Evolutionary conservation across 64 coral and sea anemone species (phyloP), one percentile per base, ranked within the genome.

Genomic region (Pocillopora damicornis): DNA sequence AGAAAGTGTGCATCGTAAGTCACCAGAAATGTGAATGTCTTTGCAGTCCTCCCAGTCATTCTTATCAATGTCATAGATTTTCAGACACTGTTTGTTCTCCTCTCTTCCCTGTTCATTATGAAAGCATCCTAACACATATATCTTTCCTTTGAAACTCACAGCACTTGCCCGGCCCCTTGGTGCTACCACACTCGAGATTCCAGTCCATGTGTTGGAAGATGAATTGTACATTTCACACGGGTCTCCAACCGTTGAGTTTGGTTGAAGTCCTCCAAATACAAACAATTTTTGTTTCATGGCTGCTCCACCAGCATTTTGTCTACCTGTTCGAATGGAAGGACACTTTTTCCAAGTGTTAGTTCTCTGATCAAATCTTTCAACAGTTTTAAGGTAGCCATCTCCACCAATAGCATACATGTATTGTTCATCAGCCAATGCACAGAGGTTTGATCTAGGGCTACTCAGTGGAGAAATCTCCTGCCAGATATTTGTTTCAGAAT

Each of bases 331-430:
- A 75, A 80, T 90, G 11, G 80, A 61, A 13, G 87, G 15, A 25
- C 90, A n/a, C 58, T 34, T 58, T 6, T 63, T 65, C 92, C 92
- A 94, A 57, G 81, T 59, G 12, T 94, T 67, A 16, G 59, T 58
- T 51, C 34, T 76, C 17, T 88, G 88, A 35, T 94, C 78, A n/a
- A 87, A 94, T 63, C 86, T 86, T 57, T 94, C 92, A 15, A 79
- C 92, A 38, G 80, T 83, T 37, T 81, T 63, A 45, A 94, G 72
- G 16, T 8, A 30, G 22, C 12, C 74, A 62, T 89, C 26, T 11
- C 92, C 92, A 18, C 92, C 92, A 58, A 94, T 87, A 37, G 92
- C 92, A 57, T 80, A 94, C 61, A 94, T 61, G 81, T 90, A 89
- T 10, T 74, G 75, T 20, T 26, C 75, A 63, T 90, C 79, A 86